phyloP scores from a whole-genome alignment of 2,113 vertebrate genomes.

The Hippocampus zosterae region DNA sequence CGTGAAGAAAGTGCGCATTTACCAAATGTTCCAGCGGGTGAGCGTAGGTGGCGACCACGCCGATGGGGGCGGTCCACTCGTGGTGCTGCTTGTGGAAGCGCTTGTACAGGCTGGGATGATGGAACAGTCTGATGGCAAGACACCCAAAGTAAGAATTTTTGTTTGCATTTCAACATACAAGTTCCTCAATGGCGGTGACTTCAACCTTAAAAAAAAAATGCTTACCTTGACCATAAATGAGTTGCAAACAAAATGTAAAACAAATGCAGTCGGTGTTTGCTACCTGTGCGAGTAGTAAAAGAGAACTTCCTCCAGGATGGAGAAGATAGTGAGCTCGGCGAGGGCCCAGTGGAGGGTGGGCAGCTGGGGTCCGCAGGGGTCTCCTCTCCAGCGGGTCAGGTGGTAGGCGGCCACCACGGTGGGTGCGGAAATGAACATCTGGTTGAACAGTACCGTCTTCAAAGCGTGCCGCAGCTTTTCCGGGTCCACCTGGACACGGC shows the following conservation, averaged over 20 bases:
- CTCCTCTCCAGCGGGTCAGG: constrained; percentile 68
- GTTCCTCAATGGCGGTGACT: too few relatives aligned
- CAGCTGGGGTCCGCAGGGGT: constrained; percentile 79
- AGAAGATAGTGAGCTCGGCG: constrained; percentile 75
- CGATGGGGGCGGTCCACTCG: constrained; percentile 91
- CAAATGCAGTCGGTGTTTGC: too few relatives aligned
- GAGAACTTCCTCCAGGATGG: constrained; percentile 80
- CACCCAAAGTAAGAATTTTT: background rate
- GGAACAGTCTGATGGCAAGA: constrained; percentile 75
- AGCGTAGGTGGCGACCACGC: constrained; percentile 80
- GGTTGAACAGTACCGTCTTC: constrained; percentile 71
- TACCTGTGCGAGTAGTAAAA: constrained; percentile 95
- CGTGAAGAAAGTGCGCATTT: constrained; percentile 30
- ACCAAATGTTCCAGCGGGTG: constrained; percentile 89
- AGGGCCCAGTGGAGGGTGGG: constrained; percentile 88
- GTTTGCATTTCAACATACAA: too few relatives aligned
- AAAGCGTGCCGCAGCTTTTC: constrained; percentile 70
- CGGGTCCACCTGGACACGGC: constrained; percentile 76
- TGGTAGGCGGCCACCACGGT: constrained; percentile 72
- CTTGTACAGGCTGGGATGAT: constrained; percentile 84
- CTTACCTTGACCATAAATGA: too few relatives aligned
- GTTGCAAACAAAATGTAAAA: too few relatives aligned
- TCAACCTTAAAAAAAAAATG: too few relatives aligned
- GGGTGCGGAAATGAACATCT: constrained; percentile 75
- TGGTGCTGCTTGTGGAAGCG: constrained; percentile 90